Base-by-base conservation (phyloP, 2,797 vertebrate genomes). In the Picus viridis region DNA sequence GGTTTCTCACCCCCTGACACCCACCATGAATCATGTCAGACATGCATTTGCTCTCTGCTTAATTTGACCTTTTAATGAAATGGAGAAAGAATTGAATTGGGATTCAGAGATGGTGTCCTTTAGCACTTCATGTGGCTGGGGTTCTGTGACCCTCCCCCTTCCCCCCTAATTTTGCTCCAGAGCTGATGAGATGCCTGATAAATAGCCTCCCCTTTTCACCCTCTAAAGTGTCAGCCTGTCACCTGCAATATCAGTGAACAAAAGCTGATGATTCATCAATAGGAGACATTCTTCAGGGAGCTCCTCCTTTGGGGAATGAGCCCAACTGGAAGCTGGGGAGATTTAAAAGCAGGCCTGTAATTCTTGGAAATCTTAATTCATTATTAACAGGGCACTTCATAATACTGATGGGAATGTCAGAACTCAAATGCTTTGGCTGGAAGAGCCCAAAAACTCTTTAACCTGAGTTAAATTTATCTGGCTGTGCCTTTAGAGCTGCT, bases 371-470 rank as follows among this genome's bases (percentile, higher is more conserved):
- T 49, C 74, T 47, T 63, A 43, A 73, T 76, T 76, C 81, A 87
- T 85, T 92, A 94, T 88, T 90, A 93, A 93, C 22, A 79, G 72
- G 84, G 20, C 29, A 12, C 83, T 95, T 90, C 41, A 68, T 91
- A 74, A 88, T 64, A 70, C 86, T 65, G 75, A 87, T 70, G 61
- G 90, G 68, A 64, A 58, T 57, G 83, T 94, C 90, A 90, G n/a
- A 86, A 94, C 71, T 71, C 78, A 65, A 93, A 83, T 27, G 70
- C 82, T 92, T 86, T 57, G 79, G 83, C 58, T 85, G 80, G 22
- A 57, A 79, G 54, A 88, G 86, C 86, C 89, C 54, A 91, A 62
- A 86, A 92, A 83, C 7, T 70, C 93, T 93, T 93, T 94, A 94
- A 85, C 65, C 88, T 67, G 90, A 94, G 69, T 67, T 87, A 77